Conservation (phyloP, 1,140 invertebrate genomes). For the Drosophila sp. region DNA sequence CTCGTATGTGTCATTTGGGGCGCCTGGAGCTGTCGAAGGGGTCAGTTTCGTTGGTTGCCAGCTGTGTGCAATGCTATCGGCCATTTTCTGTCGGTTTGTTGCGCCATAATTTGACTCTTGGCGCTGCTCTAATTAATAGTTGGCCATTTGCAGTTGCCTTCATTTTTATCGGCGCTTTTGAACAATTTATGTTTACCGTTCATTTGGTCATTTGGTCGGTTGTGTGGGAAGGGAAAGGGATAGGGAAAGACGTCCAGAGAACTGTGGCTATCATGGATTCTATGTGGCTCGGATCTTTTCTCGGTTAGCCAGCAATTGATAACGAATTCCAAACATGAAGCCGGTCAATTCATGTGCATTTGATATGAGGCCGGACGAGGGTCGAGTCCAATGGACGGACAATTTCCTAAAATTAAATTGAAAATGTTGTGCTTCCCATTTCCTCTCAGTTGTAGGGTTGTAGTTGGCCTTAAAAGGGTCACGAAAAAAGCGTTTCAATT, state of each 20-base stretch:
- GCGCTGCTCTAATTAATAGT: slow-evolving; percentile 76
- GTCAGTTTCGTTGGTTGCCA: slow-evolving; percentile 22
- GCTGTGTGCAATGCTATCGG: slow-evolving; percentile 45
- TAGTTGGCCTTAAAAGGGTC: slow-evolving; percentile 15
- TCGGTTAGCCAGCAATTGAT: slow-evolving; percentile 51
- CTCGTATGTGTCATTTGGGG: slow-evolving; percentile 45
- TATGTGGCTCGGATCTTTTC: slow-evolving; percentile 19
- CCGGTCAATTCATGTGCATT: slow-evolving; percentile 68
- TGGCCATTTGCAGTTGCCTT: slow-evolving; percentile 69
- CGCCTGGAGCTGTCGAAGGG: slow-evolving; percentile 21
- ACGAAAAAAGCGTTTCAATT: slow-evolving; percentile 51
- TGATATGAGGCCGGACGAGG: slow-evolving; percentile 50
- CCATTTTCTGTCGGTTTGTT: slow-evolving; percentile 70
- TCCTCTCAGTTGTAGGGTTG: slow-evolving; percentile 4
- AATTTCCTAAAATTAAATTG: slow-evolving; percentile 73
- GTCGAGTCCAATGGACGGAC: slow-evolving; percentile 20
- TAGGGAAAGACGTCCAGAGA: background rate
- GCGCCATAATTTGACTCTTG: slow-evolving; percentile 69
- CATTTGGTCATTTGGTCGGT: no score
- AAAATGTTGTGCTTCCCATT: slow-evolving; percentile 40
- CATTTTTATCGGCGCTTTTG: slow-evolving; percentile 71
- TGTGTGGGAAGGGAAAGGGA: no score
- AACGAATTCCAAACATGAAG: slow-evolving; percentile 76
- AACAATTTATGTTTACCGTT: slow-evolving; percentile 62
- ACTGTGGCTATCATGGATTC: background rate